Base-by-base conservation (phyloP, 2,113 vertebrate species). In the Lynx canadensis region DNA sequence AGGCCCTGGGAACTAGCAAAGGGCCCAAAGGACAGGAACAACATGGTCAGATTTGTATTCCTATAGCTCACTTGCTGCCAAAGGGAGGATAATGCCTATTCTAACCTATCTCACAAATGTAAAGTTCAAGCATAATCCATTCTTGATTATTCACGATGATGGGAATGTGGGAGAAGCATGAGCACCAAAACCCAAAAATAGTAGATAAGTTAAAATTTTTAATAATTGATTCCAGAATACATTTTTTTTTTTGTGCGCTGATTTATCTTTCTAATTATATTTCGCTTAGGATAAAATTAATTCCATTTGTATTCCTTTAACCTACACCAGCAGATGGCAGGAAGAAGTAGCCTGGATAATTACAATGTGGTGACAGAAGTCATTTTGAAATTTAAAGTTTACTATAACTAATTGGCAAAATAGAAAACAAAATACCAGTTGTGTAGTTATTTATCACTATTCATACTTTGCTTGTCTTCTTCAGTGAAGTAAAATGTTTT, bases 361-460 rank as follows among this genome's bases (percentile, higher is more conserved):
- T 97, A 96, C 69, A 96, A 82, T 91, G 83, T 96, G 91, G 90
- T 96, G 73, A 97, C 97, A 95, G 91, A 97, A 98, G 94, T 95
- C 96, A 97, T 91, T 97, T 97, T 89, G 82, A 69, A 98, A 91
- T 97, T 97, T 95, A 93, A 97, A 97, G 69, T 97, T 96, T 98
- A 89, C 95, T 94, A 33, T 93, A 94, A 92, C 96, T 97, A 97
- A 97, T 93, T 93, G 89, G 55, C 78, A 95, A 97, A 84, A 94
- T 48, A 86, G 79, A 88, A 92, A 92, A 97, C 86, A 96, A 95
- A 97, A 96, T 79, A 81, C 71, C 80, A 12, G 36, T 96, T 96
- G 76, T 95, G 50, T 92, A 88, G 79, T 80, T 96, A 76, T 80
- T 95, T 81, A 41, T 96, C 74, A 73, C 74, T 90, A 27, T 86